phyloP scores from a whole-genome alignment of 2,113 vertebrate species.

The Charadrius vociferus region DNA sequence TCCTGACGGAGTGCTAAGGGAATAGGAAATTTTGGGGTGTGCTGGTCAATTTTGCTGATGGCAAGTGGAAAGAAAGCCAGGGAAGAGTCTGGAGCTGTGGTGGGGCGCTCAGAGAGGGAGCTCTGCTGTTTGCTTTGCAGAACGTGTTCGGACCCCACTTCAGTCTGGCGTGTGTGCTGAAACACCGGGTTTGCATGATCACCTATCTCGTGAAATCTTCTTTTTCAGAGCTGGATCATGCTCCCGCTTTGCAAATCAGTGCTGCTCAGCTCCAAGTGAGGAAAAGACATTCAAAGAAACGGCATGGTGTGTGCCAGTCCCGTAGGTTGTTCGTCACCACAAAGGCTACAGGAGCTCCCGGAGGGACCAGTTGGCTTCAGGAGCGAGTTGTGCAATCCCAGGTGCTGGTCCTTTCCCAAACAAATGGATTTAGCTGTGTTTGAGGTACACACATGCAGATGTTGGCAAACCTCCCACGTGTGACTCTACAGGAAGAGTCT shows the following conservation, averaged over 20 bases:
- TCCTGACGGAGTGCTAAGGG: not conserved
- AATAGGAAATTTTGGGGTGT: not conserved
- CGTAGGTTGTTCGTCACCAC: accelerated
- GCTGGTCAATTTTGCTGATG: not conserved
- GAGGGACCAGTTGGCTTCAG: not conserved
- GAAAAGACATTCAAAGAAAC: not conserved
- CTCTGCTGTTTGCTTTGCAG: not conserved
- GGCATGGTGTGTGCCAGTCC: accelerated
- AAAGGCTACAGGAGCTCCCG: not conserved
- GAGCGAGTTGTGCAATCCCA: not conserved
- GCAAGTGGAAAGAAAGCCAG: not conserved
- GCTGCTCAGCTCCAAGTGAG: not conserved
- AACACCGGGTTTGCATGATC: accelerated
- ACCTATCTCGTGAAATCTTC: accelerated
- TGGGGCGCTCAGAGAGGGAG: not conserved
- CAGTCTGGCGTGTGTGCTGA: not conserved
- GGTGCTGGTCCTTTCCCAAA: not conserved
- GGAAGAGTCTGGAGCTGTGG: not conserved
- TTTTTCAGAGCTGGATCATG: accelerated
- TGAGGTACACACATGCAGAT: not conserved
- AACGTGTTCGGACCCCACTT: accelerated
- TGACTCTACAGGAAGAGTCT: not conserved
- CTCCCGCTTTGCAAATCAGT: not conserved
- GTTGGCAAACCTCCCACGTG: constrained; percentile 2
- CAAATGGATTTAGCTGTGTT: not conserved